These are phyloP conservation scores for Chelidonichthys spinosus DNA, from an alignment of 2,797 vertebrate species.

Conservation along the genomic window DNA sequence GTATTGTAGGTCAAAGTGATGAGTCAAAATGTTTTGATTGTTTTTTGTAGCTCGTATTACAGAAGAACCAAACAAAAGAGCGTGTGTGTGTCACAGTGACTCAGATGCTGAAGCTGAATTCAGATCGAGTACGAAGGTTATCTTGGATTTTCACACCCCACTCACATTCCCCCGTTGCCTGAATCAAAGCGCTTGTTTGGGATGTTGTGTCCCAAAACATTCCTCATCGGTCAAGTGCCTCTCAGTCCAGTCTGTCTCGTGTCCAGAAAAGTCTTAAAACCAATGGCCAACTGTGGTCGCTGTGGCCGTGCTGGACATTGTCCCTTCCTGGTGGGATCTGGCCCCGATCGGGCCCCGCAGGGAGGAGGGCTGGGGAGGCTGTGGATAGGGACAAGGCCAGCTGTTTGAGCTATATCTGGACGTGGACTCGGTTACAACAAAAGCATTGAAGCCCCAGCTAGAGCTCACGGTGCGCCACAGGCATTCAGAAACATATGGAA, in stretches of 20 bases:
- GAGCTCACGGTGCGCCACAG: conserved; percentile 30
- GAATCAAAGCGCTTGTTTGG: conserved; percentile 60
- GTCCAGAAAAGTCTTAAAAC: conserved; percentile 52
- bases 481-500: conserved; percentile 35
- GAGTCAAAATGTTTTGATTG: background rate
- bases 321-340: conserved; percentile 47
- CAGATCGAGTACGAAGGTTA: conserved; percentile 35
- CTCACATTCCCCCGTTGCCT: conserved; percentile 40
- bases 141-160: conserved; percentile 45
- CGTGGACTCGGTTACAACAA: conserved; percentile 50
- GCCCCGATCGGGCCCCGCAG: conserved; percentile 12
- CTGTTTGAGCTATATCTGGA: conserved; percentile 71
- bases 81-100: background rate
- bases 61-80: background rate
- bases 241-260: conserved; percentile 68
- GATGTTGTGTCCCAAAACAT: conserved; percentile 69
- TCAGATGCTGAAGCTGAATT: conserved; percentile 30
- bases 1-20: background rate
- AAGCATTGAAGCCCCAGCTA: conserved; percentile 44
- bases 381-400: conserved; percentile 52
- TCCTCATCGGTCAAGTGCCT: conserved; percentile 76
- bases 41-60: background rate
- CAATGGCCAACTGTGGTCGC: conserved; percentile 48
- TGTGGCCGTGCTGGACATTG: conserved; percentile 33
- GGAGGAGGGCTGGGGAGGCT: conserved; percentile 11